These are phyloP conservation scores for Isotomurus palustris DNA, from an alignment of 2,888 invertebrate species.

Conservation along the genomic window DNA sequence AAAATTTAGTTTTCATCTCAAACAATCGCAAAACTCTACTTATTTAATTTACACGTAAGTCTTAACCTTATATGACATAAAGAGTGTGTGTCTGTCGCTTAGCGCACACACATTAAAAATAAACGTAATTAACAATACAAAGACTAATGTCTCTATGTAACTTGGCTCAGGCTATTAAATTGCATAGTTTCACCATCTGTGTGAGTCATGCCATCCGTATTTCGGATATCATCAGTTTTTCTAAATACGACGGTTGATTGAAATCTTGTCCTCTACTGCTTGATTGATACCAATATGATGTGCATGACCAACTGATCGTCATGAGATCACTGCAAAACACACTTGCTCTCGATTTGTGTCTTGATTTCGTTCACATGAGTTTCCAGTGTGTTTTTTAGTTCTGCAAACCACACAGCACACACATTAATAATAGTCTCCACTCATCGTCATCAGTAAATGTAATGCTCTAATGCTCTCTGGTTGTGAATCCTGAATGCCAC, in stretches of 20 bases:
- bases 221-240: constrained; percentile 8
- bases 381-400: constrained; percentile 95
- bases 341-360: constrained; percentile 93
- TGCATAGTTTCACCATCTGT: constrained; percentile 39
- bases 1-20: too few species aligned
- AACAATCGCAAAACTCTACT: too few species aligned
- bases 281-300: constrained; percentile 8
- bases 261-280: not conserved
- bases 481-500: too few species aligned
- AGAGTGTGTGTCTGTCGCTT: too few species aligned
- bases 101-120: not conserved
- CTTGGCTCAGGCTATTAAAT: constrained; percentile 44
- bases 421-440: too few species aligned
- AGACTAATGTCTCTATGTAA: constrained; percentile 10
- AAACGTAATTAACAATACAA: not conserved
- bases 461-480: too few species aligned
- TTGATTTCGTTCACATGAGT: constrained; percentile 95
- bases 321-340: constrained; percentile 80
- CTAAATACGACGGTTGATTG: constrained; percentile 1
- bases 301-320: constrained; percentile 10
- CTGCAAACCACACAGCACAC: constrained; percentile 61
- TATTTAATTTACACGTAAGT: too few species aligned
- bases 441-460: too few species aligned
- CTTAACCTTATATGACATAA: too few species aligned
- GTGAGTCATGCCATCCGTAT: constrained; percentile 12